Percentiles rank a stretch among this genome's conserved stretches.
Evolutionary conservation across 2,888 invertebrate species (phyloP).

Genomic region (Acheta domesticus): DNA sequence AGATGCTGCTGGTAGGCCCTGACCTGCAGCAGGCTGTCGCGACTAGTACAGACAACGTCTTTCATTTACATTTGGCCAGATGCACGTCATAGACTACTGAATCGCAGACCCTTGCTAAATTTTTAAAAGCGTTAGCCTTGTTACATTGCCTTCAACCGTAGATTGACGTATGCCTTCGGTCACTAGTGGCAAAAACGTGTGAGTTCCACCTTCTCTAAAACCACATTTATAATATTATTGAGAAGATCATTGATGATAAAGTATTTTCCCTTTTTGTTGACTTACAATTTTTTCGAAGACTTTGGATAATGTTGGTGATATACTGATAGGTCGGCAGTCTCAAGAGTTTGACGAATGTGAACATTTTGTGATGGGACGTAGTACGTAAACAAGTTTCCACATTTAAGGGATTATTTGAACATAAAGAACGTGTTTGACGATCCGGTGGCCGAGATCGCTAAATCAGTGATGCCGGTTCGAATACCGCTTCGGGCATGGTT

Average conservation of each 20-base stretch:
- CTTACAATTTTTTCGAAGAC: neutral
- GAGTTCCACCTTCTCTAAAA: neutral
- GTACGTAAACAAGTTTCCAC: no score
- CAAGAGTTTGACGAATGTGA: neutral
- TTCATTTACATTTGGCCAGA: neutral
- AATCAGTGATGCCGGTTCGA: no score
- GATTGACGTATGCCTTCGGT: neutral
- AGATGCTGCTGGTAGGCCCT: no score
- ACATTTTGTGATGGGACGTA: neutral
- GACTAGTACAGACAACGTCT: no score
- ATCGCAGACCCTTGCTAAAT: neutral
- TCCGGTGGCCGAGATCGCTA: no score
- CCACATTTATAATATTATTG: neutral
- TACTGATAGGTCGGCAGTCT: neutral
- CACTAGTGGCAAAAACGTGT: neutral
- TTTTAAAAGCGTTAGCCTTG: neutral
- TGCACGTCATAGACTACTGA: neutral
- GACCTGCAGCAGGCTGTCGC: no score
- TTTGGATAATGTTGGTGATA: neutral
- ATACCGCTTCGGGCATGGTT: no score
- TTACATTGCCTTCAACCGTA: neutral
- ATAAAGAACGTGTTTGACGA: no score
- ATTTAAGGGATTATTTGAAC: no score
- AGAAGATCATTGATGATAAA: neutral
- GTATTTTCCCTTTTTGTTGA: neutral